Conservation (phyloP, 2,797 vertebrate species). For the Acrossocheilus fasciatus region DNA sequence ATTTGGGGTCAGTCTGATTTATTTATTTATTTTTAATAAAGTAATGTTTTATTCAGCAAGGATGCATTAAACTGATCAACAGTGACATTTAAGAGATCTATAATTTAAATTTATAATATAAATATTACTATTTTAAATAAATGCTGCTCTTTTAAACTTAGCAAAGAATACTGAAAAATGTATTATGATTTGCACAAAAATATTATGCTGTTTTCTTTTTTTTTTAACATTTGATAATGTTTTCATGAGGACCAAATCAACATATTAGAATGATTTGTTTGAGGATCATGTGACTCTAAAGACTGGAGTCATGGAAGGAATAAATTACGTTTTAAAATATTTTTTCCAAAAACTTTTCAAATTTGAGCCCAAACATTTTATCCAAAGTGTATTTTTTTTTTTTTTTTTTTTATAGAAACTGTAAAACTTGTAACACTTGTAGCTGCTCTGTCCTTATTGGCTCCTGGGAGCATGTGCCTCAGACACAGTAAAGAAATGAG, state of each 20-base stretch:
- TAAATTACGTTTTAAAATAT: neutral
- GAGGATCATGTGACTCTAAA: neutral
- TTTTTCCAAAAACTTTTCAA: neutral
- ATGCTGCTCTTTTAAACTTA: neutral
- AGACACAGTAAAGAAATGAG: neutral
- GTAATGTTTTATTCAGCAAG: neutral
- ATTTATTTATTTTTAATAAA: no score
- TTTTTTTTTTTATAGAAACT: neutral
- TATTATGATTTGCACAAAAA: neutral
- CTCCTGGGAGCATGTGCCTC: neutral
- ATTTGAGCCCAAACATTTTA: neutral
- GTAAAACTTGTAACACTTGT: neutral
- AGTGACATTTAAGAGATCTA: neutral
- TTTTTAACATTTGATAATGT: neutral
- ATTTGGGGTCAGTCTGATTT: neutral
- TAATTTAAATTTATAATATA: no score
- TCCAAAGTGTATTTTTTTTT: no score
- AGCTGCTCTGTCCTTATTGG: conserved; percentile 21
- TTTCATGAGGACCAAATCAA: neutral
- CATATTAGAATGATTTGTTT: neutral
- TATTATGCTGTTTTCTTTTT: no score
- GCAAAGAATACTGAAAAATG: neutral
- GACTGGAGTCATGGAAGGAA: neutral
- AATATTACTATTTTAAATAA: neutral
- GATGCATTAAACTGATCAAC: neutral